These are phyloP conservation scores for Danio albolineatus DNA, from an alignment of 2,797 vertebrate species.

Conservation along the genomic window DNA sequence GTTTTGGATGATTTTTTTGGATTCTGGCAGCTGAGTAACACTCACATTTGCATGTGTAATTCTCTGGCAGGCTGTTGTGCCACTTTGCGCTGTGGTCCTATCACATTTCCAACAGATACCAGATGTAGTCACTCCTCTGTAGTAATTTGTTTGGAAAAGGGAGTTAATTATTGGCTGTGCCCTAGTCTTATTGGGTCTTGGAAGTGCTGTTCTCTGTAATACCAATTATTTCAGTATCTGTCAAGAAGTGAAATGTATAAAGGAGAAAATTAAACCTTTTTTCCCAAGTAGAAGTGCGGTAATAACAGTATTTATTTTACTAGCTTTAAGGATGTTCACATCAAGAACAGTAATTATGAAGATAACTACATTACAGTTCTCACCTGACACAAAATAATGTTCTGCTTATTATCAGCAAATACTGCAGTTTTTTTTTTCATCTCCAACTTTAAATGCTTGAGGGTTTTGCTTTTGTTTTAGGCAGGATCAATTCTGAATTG, in stretches of 20 bases:
- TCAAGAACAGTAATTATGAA: no score
- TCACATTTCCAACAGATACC: slow-evolving; percentile 6
- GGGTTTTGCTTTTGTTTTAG: no score
- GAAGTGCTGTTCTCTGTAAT: not conserved
- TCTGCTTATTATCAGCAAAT: no score
- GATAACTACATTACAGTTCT: no score
- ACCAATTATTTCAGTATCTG: not conserved
- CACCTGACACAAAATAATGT: no score
- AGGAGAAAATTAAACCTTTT: not conserved
- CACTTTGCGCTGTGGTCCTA: slow-evolving; percentile 8
- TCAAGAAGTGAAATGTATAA: not conserved
- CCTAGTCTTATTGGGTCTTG: not conserved
- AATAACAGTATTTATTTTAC: not conserved
- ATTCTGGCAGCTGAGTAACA: slow-evolving; percentile 22
- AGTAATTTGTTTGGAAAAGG: slow-evolving; percentile 27
- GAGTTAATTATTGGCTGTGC: slow-evolving; percentile 19
- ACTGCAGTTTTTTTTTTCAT: no score
- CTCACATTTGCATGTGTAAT: slow-evolving; percentile 35
- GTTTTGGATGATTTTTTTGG: not conserved
- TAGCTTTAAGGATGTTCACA: not conserved
- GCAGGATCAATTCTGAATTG: no score
- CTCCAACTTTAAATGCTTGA: no score
- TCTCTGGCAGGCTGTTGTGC: slow-evolving; percentile 19
- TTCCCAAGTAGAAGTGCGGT: not conserved
- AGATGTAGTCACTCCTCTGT: slow-evolving; percentile 15